Evolutionary conservation across 2,797 vertebrate species (phyloP), one percentile per base, ranked within the genome.

Genomic region (Lagodon rhomboides): DNA sequence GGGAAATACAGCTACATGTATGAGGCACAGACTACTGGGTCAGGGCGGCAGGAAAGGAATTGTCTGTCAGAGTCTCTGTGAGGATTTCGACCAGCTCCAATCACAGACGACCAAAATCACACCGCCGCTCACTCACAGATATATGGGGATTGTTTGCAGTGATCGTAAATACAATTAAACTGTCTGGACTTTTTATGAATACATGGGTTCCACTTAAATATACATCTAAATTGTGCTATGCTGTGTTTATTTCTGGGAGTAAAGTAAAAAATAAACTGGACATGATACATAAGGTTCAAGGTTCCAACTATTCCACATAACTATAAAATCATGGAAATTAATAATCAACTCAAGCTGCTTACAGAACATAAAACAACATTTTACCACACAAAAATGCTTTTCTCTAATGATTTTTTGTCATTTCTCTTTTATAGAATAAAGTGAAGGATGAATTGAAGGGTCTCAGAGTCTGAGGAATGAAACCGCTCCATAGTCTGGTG

Each of bases 1-100:
- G 90, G 90, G 89, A 95, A 94, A 94, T 93, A 80, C 89, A 87
- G 89, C 86, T 85, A 73, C 79, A 72, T 82, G 89, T 85, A 86
- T 79, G 80, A 83, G 60, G 70, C 79, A 25, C 68, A 71, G 71
- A 34, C 71, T 77, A 81, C 75, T 54, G 77, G 73, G 75, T 86
- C 75, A 77, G 84, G 61, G 64, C 77, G 76, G 73, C 18, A 67
- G 30, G 23, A 49, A 65, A 53, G 23, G 49, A 76, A 73, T 73
- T 67, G 66, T 72, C 75, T 66, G 59, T 77, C 68, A 56, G 53
- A 56, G 64, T 84, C 75, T 80, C 70, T 80, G 49, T 44, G 16
- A 89, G 68, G 81, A 91, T 85, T 85, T 86, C 63, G 34, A 38
- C 60, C 73, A 30, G 66, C 68, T 81, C 25, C 38, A 51, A 53